These are phyloP conservation scores for Gracilinanus agilis DNA, from an alignment of 2,113 vertebrate species.

Conservation along the genomic window DNA sequence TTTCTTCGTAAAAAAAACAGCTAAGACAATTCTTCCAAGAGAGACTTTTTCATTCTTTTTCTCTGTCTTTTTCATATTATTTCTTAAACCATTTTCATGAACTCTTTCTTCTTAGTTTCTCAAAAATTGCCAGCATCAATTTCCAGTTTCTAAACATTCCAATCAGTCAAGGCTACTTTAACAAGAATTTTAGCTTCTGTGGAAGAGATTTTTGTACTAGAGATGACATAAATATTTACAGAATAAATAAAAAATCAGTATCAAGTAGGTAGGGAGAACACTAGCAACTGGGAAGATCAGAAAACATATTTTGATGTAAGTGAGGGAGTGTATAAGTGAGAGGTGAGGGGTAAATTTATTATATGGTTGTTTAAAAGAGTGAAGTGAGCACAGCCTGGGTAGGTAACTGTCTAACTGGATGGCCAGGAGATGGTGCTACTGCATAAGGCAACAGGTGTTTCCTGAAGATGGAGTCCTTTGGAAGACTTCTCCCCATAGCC, in stretches of 20 bases:
- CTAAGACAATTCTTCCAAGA: not conserved
- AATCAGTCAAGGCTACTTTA: not conserved
- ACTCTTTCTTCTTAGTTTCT: not conserved
- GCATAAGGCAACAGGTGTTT: constrained; percentile 1
- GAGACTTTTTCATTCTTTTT: not conserved
- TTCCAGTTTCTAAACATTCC: not conserved
- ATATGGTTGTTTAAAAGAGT: not conserved
- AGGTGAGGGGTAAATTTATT: not conserved
- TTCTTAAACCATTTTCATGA: not conserved
- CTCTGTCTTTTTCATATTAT: not conserved
- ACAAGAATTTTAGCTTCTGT: not conserved
- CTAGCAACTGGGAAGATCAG: not conserved
- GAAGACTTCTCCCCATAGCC: not conserved
- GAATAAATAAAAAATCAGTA: not conserved
- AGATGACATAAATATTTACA: not conserved
- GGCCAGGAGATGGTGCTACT: constrained; percentile 63
- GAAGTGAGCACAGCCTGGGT: not conserved
- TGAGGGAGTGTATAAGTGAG: not conserved
- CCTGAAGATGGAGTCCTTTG: not conserved
- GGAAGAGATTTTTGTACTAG: not conserved
- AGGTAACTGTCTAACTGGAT: not conserved
- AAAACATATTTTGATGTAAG: not conserved
- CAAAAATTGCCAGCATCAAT: not conserved
- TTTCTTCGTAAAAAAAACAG: not conserved
- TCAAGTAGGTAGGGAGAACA: not conserved